phyloP scores from a whole-genome alignment of 2,797 vertebrate genomes.

The Channallabes apus region DNA sequence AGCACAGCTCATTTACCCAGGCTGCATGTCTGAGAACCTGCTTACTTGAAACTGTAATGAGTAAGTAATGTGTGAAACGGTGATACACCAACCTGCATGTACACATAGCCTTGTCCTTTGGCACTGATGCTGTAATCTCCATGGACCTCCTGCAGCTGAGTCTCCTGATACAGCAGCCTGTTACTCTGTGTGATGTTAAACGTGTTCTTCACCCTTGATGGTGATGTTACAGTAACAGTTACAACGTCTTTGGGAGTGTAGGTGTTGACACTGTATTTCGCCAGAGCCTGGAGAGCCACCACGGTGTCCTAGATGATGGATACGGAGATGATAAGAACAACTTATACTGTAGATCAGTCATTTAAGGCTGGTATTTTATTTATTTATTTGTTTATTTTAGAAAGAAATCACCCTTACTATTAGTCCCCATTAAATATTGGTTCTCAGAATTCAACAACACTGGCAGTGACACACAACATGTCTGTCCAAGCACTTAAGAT shows the following conservation, averaged over 20 bases:
- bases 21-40: background rate
- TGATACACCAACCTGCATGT: conserved; percentile 73
- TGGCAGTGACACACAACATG: too few species aligned
- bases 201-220: conserved; percentile 62
- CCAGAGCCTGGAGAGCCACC: conserved; percentile 84
- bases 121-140: conserved; percentile 70
- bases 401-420: too few species aligned
- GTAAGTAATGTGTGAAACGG: background rate
- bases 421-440: too few species aligned
- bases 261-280: conserved; percentile 75
- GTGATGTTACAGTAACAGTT: conserved; percentile 69
- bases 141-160: conserved; percentile 66
- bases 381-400: too few species aligned
- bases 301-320: conserved; percentile 78
- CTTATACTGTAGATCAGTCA: background rate
- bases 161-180: conserved; percentile 79
- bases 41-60: background rate
- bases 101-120: conserved; percentile 76
- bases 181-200: conserved; percentile 75
- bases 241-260: conserved; percentile 70
- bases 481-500: too few species aligned
- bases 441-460: too few species aligned
- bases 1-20: background rate
- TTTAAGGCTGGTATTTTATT: too few species aligned
- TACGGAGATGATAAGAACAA: background rate